phyloP scores from a whole-genome alignment of 2,797 vertebrate species.

The Chrosomus eos region DNA sequence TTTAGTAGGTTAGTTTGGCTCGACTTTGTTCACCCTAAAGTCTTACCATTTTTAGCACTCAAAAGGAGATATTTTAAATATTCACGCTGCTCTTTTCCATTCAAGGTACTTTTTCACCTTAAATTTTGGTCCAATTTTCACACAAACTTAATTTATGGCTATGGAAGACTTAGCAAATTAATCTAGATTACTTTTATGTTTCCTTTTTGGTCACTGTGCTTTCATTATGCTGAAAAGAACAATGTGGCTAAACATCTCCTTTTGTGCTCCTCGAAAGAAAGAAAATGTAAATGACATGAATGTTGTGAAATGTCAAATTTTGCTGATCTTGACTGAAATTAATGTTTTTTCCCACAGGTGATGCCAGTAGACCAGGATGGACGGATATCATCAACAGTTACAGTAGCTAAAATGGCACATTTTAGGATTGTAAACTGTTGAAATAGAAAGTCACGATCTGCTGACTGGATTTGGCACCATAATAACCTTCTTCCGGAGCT shows the following conservation, averaged over 20 bases:
- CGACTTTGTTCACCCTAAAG: neutral
- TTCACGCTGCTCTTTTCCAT: neutral
- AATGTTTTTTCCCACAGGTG: constrained; percentile 2
- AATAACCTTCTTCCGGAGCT: neutral
- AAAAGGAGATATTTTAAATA: neutral
- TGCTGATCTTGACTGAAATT: neutral
- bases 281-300: neutral
- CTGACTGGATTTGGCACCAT: neutral
- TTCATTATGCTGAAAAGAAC: neutral
- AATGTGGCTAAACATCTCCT: neutral
- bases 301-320: neutral
- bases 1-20: neutral
- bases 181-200: neutral
- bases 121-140: neutral
- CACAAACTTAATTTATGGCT: neutral
- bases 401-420: constrained; percentile 10
- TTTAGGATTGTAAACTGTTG: constrained; percentile 1
- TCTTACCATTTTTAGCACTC: neutral
- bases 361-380: constrained; percentile 19
- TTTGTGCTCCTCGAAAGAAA: neutral
- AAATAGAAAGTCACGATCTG: neutral
- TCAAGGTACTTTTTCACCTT: neutral
- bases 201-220: neutral
- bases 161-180: neutral
- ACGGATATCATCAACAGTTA: neutral